Evolutionary conservation across 2,113 vertebrate species (phyloP), one percentile per base, ranked within the genome.

Genomic region (Protobothrops flavoviridis): DNA sequence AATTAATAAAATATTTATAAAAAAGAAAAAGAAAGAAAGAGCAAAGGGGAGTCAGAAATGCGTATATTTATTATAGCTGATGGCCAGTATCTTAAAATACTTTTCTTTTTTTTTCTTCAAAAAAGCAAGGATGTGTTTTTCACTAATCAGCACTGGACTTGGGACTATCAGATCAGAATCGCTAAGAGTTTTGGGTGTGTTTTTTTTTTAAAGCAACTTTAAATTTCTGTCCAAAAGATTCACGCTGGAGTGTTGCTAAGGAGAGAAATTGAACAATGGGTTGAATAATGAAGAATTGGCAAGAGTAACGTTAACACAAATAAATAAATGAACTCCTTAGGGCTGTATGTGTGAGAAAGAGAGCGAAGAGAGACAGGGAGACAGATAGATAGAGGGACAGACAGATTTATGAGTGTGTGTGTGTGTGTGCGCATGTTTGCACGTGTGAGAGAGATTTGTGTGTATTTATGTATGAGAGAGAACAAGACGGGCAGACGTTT

Each of bases 221-320:
- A 64, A 29, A 29, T 64, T 74, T 74, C n/a, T 74, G n/a, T 74
- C 15, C 17, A 5, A 17, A 17, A 55, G 53, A 55, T 17, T 15
- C 15, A 55, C 3, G 4, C 11, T 12, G 61, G 61, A n/a, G 12
- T n/a, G 29, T n/a, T 69, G 12, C 29, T 69, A n/a, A 13, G 29
- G 29, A n/a, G 12, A 10, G 29, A 69, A 29, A 10, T 26, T 61
- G 57, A 61, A 61, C 7, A 61, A 61, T 21, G 4, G 55, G 88
- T 92, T 61, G 91, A 91, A 69, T 39, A 94, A 89, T 52, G 93
- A 24, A 85, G 1, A 0, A 92, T 94, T 94, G 93, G 93, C 53
- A 90, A 69, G n/a, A n/a, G 29, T 15, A 15, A 69, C 4, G 50
- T 11, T 52, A 24, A 52, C 11, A 5, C 6, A 50, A 45, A 29